Conservation (phyloP, 2,113 vertebrate species). For the Catagonus wagneri region DNA sequence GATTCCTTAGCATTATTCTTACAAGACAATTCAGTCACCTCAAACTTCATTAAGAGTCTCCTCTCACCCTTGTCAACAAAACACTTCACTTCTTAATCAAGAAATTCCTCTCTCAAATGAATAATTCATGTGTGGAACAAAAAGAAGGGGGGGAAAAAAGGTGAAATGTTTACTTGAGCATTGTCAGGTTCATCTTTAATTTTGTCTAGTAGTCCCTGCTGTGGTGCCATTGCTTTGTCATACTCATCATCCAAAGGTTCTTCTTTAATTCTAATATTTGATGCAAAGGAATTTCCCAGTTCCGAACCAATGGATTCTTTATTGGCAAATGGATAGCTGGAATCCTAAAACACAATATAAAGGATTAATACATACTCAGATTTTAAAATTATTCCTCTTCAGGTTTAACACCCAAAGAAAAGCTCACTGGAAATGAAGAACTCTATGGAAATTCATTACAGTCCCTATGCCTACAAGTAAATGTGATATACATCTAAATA, state of each 20-base stretch:
- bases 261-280: conserved; percentile 95
- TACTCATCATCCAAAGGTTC: conserved; percentile 97
- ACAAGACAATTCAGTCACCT: conserved; percentile 58
- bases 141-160: conserved; percentile 56
- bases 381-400: conserved; percentile 72
- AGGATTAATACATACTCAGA: conserved; percentile 85
- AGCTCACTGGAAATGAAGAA: conserved; percentile 76
- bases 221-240: conserved; percentile 92
- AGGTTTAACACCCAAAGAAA: conserved; percentile 80
- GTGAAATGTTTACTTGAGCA: conserved; percentile 89
- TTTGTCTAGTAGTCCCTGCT: conserved; percentile 89
- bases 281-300: conserved; percentile 89
- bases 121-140: conserved; percentile 69
- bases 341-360: conserved; percentile 90
- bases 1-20: conserved; percentile 46
- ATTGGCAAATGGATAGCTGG: conserved; percentile 88
- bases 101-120: conserved; percentile 64
- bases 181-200: conserved; percentile 97
- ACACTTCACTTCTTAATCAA: conserved; percentile 59
- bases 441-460: conserved; percentile 55
- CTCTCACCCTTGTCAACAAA: conserved; percentile 66
- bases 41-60: conserved; percentile 61
- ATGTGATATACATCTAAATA: conserved; percentile 57
- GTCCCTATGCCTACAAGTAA: conserved; percentile 67
- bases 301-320: conserved; percentile 91